A percentile compares a stretch with the other conserved stretches of the same genome.
These are phyloP conservation scores for Oncorhynchus nerka DNA, from an alignment of 2,113 vertebrate genomes.

Conservation along the genomic window DNA sequence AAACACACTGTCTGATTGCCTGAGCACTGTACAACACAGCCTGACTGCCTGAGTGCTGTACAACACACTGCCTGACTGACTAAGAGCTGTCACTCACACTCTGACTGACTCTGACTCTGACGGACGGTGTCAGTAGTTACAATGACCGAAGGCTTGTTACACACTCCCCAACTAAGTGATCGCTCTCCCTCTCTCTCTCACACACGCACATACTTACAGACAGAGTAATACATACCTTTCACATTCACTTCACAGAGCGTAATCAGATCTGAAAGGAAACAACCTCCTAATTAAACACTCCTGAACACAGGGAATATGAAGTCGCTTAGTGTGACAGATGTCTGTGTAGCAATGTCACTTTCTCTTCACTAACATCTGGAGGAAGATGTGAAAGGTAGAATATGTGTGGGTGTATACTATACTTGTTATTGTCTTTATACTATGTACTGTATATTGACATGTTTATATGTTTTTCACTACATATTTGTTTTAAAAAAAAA, in stretches of 20 bases:
- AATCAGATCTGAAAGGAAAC: constrained; percentile 1
- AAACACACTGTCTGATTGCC: too few species aligned
- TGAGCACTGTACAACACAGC: too few species aligned
- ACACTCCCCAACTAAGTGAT: background rate
- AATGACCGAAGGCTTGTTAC: background rate
- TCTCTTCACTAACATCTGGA: background rate
- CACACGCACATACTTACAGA: too few species aligned
- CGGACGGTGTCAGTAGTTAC: background rate
- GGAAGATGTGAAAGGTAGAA: background rate
- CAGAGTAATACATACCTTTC: background rate
- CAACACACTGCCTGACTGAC: too few species aligned
- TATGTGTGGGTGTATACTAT: background rate
- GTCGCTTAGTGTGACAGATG: constrained; percentile 1
- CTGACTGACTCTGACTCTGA: background rate
- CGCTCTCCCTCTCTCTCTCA: background rate
- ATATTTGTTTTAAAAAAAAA: too few species aligned
- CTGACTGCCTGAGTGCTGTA: too few species aligned
- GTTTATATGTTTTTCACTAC: background rate
- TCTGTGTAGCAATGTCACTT: background rate
- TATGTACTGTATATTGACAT: background rate
- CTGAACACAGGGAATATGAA: background rate
- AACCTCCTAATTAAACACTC: background rate
- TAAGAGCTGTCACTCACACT: background rate
- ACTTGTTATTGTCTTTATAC: background rate
- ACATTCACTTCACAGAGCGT: background rate